Evolutionary conservation across 2,888 invertebrate species (phyloP).

Genomic region (Cryptus armator): DNA sequence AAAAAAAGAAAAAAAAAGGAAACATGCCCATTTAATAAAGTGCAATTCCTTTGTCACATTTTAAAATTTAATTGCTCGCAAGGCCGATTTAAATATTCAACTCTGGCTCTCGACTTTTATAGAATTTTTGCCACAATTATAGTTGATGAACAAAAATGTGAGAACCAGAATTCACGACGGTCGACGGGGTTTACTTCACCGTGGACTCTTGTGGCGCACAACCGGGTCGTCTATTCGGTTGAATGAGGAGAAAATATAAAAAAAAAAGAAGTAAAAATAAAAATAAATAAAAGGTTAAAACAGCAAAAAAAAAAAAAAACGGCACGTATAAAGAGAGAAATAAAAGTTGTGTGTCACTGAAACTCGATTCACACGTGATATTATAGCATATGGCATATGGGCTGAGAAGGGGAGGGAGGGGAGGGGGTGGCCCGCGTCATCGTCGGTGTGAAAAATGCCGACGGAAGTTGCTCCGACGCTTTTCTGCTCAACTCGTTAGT

Average conservation of each 20-base stretch:
- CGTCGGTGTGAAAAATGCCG: conserved; percentile 49
- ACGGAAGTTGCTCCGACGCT: conserved; percentile 46
- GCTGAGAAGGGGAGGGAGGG: conserved; percentile 15
- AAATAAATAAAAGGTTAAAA: background rate
- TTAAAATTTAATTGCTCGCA: conserved; percentile 4
- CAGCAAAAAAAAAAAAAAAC: background rate
- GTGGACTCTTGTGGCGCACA: background rate
- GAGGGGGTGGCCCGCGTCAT: conserved; percentile 20
- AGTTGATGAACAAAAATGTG: conserved; percentile 15
- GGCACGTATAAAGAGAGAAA: conserved; percentile 15
- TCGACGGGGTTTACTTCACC: background rate
- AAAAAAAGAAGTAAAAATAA: background rate
- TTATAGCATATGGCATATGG: conserved; percentile 13
- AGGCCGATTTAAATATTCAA: conserved; percentile 6
- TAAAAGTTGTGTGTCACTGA: conserved; percentile 40
- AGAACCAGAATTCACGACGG: background rate
- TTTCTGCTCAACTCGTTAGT: conserved; percentile 53
- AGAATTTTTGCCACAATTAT: background rate
- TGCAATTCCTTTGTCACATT: conserved; percentile 17
- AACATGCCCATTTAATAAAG: background rate
- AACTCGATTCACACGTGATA: conserved; percentile 37
- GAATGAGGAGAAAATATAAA: background rate
- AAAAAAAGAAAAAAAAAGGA: background rate
- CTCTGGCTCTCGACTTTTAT: background rate
- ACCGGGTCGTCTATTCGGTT: conserved; percentile 20